A percentile compares a stretch with the other conserved stretches of the same genome.
phyloP scores from a whole-genome alignment of 2,888 invertebrate species.

The Mythimna loreyi region DNA sequence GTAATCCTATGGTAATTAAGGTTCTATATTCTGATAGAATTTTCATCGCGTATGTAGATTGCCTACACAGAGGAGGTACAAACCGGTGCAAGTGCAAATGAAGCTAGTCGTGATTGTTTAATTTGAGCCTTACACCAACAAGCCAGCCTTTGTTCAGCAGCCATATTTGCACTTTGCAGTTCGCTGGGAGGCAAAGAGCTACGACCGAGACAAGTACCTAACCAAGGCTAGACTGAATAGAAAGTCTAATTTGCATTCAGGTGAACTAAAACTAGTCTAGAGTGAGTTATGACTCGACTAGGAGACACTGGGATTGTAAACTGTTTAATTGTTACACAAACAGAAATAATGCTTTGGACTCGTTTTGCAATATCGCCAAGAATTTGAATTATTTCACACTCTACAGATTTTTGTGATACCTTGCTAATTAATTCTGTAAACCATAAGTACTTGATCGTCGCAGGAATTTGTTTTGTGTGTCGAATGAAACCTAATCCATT shows the following conservation, averaged over 20 bases:
- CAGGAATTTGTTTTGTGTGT: constrained; percentile 56
- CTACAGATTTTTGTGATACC: constrained; percentile 32
- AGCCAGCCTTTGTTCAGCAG: constrained; percentile 39
- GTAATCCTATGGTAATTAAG: constrained; percentile 23
- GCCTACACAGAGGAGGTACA: background rate
- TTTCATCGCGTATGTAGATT: constrained; percentile 18
- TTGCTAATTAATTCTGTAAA: constrained; percentile 35
- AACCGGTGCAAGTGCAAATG: constrained; percentile 38
- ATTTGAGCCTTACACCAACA: constrained; percentile 48
- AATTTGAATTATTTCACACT: constrained; percentile 41
- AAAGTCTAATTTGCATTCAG: constrained; percentile 63
- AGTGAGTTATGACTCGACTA: constrained; percentile 14
- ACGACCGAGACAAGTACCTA: constrained; percentile 38
- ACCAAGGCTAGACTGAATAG: constrained; percentile 58
- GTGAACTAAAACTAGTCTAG: constrained; percentile 35
- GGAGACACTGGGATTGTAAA: constrained; percentile 7
- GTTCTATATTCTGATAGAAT: constrained; percentile 9
- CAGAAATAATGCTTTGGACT: background rate
- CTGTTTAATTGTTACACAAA: constrained; percentile 3
- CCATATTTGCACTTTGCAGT: constrained; percentile 51
- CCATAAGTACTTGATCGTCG: constrained; percentile 28
- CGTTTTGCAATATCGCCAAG: background rate
- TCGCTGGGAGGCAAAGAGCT: constrained; percentile 29
- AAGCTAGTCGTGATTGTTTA: constrained; percentile 47
- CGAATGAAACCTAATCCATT: constrained; percentile 58